phyloP scores from a whole-genome alignment of 2,888 invertebrate genomes.

The Heteropelma amictum region DNA sequence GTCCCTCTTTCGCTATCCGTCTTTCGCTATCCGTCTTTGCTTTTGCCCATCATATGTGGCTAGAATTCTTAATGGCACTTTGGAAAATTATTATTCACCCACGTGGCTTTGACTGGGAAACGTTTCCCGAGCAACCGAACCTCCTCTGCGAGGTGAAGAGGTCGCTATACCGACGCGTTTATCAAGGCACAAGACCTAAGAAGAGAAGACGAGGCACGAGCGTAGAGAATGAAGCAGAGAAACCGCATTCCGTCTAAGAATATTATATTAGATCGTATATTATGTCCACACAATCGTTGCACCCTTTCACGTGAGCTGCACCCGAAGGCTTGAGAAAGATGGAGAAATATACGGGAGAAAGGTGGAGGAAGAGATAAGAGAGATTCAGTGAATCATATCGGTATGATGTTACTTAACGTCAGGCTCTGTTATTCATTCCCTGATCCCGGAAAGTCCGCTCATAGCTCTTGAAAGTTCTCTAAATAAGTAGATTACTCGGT shows the following conservation, averaged over 20 bases:
- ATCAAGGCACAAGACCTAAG: slow-evolving; percentile 8
- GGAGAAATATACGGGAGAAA: background rate
- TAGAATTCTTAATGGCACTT: slow-evolving; percentile 64
- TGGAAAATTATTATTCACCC: slow-evolving; percentile 71
- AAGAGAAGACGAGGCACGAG: background rate
- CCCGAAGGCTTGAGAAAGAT: slow-evolving; percentile 4
- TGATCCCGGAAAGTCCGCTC: slow-evolving; percentile 42
- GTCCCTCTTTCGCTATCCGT: background rate
- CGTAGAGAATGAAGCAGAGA: slow-evolving; percentile 26
- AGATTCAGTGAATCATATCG: slow-evolving; percentile 50
- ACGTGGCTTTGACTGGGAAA: slow-evolving; percentile 59
- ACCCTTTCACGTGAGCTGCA: slow-evolving; percentile 7
- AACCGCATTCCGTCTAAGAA: slow-evolving; percentile 69
- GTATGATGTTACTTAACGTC: slow-evolving; percentile 40
- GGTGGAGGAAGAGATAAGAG: background rate
- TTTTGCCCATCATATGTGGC: slow-evolving; percentile 35
- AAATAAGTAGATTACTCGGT: slow-evolving; percentile 5
- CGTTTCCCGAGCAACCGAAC: slow-evolving; percentile 70
- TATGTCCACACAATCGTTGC: slow-evolving; percentile 57
- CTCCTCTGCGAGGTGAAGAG: slow-evolving; percentile 57
- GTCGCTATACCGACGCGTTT: slow-evolving; percentile 45
- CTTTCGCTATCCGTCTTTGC: slow-evolving; percentile 13
- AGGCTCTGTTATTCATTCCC: slow-evolving; percentile 53
- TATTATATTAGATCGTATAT: slow-evolving; percentile 72
- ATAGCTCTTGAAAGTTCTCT: background rate